Evolutionary conservation across 1,140 invertebrate genomes (phyloP).

Genomic region (Drosophila malerkotliana): DNA sequence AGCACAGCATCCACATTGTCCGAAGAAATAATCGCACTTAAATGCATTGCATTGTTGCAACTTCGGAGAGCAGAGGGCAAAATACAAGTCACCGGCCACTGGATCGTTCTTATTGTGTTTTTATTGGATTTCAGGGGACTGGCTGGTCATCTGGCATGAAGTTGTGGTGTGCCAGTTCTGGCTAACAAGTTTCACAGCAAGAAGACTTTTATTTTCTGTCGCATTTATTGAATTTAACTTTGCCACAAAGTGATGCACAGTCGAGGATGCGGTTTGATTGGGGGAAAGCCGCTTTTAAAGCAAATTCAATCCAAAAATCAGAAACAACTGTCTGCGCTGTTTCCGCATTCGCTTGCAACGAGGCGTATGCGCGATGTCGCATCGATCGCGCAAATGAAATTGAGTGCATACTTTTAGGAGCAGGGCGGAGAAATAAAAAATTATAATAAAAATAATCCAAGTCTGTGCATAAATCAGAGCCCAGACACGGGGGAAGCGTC

Average conservation of each 20-base stretch:
- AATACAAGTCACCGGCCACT: constrained; percentile 11
- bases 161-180: constrained; percentile 19
- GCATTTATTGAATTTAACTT: constrained; percentile 38
- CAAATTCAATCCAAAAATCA: constrained; percentile 41
- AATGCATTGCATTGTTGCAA: constrained; percentile 53
- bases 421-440: constrained; percentile 21
- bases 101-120: constrained; percentile 34
- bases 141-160: constrained; percentile 17
- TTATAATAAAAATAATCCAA: constrained; percentile 19
- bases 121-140: constrained; percentile 37
- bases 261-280: constrained; percentile 41
- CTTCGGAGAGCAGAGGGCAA: constrained; percentile 6
- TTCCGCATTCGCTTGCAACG: constrained; percentile 37
- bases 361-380: constrained; percentile 61
- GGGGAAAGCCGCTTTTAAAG: constrained; percentile 10
- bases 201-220: constrained; percentile 31
- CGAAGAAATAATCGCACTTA: constrained; percentile 49
- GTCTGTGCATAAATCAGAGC: constrained; percentile 47
- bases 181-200: constrained; percentile 5
- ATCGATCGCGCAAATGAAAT: constrained; percentile 42
- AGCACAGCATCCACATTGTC: constrained; percentile 32
- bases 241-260: constrained; percentile 15
- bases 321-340: constrained; percentile 29
- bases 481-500: constrained; percentile 25
- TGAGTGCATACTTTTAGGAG: constrained; percentile 55